Base-by-base conservation (phyloP, 2,888 invertebrate genomes). In the Leptogaster cylindrica region DNA sequence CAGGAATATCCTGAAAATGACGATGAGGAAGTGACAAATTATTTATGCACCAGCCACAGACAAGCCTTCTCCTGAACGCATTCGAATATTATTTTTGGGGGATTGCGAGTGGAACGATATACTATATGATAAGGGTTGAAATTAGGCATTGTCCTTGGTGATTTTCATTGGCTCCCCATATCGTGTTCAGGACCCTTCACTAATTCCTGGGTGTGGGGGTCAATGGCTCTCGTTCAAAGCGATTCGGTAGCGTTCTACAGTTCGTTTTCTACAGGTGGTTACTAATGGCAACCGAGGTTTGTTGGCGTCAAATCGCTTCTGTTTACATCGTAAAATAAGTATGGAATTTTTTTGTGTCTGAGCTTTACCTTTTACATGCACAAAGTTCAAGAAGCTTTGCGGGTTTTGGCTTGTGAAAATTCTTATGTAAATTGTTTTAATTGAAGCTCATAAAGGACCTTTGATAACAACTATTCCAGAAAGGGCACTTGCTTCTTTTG, bases 251-350 rank as follows among this genome's bases (percentile, higher is more conserved):
- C 39, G 23, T 12, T 39, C 36, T 16, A 10, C 12, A 16, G 16
- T 64, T 27, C 48, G 64, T 50, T 64, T 66, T 48, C 70, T 61
- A 70, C 70, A 70, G 70, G 70, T 70, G 70, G 70, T 70, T 70
- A 70, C 70, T 68, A 70, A 70, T 66, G 66, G 70, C 67, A 70
- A 70, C 70, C 33, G 28, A 27, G 16, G n/a, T 10, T 36, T 58
- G 6, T 20, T 36, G 23, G 36, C 36, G 18, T 20, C 8, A 8
- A 20, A 39, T 23, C 39, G 23, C 39, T 18, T 2, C 10, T 58
- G 39, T 58, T 58, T 36, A 39, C 16, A 16, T n/a, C n/a, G n/a
- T n/a, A n/a, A n/a, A n/a, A n/a, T n/a, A n/a, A n/a, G n/a, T n/a
- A n/a, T n/a, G n/a, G n/a, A n/a, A n/a, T n/a, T n/a, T n/a, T n/a